phyloP scores from a whole-genome alignment of 2,888 invertebrate species.

The Euplexia lucipara region DNA sequence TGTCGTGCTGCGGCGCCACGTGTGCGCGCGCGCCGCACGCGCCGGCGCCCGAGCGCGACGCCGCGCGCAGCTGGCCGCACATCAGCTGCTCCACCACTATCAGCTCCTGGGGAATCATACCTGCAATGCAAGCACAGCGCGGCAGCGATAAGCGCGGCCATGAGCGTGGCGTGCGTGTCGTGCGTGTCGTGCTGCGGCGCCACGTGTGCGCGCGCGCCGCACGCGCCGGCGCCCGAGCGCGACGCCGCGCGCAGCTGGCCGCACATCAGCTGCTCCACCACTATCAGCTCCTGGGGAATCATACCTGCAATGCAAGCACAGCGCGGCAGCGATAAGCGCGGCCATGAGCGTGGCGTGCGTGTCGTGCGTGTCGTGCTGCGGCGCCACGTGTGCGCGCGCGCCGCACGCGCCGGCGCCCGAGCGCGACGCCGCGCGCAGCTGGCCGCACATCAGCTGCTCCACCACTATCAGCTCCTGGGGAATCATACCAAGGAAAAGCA shows the following conservation, averaged over 20 bases:
- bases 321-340: conserved; percentile 81
- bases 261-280: conserved; percentile 84
- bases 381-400: conserved; percentile 66
- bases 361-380: conserved; percentile 50
- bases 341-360: conserved; percentile 76
- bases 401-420: conserved; percentile 53
- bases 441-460: conserved; percentile 80
- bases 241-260: conserved; percentile 57
- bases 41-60: conserved; percentile 25
- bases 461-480: conserved; percentile 83
- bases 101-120: conserved; percentile 74
- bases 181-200: conserved; percentile 51
- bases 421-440: conserved; percentile 47
- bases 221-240: conserved; percentile 29
- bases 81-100: conserved; percentile 85
- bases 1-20: conserved; percentile 52
- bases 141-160: conserved; percentile 81
- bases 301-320: conserved; percentile 68
- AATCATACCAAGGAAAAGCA: not conserved
- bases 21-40: conserved; percentile 67
- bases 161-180: conserved; percentile 71
- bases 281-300: conserved; percentile 78
- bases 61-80: conserved; percentile 66
- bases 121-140: conserved; percentile 74
- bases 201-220: conserved; percentile 67